These are phyloP conservation scores for Vidua macroura DNA, from an alignment of 2,113 vertebrate species.

Conservation along the genomic window DNA sequence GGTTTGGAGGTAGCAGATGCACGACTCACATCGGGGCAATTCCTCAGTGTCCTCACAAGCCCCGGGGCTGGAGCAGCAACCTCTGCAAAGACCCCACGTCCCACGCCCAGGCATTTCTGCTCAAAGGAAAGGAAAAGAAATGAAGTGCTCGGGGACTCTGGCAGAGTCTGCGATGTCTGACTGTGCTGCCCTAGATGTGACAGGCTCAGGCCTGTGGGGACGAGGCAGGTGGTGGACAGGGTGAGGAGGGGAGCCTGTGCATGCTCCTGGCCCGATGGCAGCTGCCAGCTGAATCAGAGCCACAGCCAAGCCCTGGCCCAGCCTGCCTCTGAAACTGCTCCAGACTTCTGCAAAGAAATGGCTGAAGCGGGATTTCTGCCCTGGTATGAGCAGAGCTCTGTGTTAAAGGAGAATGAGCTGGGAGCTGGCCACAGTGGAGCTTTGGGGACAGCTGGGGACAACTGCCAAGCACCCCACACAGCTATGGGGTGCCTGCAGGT, in stretches of 20 bases:
- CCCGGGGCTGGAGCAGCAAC: rapidly evolving
- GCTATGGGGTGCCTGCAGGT: rapidly evolving
- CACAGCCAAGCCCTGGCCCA: neutral
- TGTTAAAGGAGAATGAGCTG: neutral
- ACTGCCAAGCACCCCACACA: rapidly evolving
- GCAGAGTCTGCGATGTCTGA: neutral
- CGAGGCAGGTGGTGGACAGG: neutral
- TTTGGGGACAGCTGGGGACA: neutral
- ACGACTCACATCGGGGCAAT: rapidly evolving
- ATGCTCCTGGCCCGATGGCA: neutral
- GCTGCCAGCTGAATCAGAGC: neutral
- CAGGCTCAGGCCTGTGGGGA: rapidly evolving
- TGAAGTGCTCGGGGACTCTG: rapidly evolving
- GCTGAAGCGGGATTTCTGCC: neutral
- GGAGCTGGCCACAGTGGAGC: rapidly evolving
- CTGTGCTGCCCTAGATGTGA: neutral
- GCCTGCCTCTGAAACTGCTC: neutral
- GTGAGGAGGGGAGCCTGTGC: neutral
- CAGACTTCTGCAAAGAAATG: neutral
- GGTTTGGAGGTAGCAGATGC: neutral
- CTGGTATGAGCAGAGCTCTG: neutral
- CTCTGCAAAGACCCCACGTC: neutral
- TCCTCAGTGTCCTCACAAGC: neutral
- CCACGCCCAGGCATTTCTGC: neutral
- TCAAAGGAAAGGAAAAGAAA: neutral